phyloP scores from a whole-genome alignment of 2,113 vertebrate species.

The Himantopus leucocephalus region DNA sequence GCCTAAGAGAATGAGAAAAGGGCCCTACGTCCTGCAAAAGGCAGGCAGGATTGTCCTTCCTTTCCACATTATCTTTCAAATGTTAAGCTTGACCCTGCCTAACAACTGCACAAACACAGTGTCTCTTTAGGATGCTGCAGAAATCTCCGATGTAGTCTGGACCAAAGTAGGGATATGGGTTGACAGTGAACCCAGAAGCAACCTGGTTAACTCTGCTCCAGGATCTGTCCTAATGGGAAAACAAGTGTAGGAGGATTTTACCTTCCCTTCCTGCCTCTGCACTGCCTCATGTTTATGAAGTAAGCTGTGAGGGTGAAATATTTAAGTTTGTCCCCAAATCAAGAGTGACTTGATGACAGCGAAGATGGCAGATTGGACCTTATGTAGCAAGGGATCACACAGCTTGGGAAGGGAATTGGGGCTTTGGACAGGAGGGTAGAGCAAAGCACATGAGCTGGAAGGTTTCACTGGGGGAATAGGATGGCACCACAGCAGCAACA shows the following conservation, averaged over 20 bases:
- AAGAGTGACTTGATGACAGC: not conserved
- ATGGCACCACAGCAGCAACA: accelerated
- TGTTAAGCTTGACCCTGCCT: not conserved
- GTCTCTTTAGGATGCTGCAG: not conserved
- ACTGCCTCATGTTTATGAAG: not conserved
- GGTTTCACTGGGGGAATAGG: accelerated
- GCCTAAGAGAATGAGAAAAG: not conserved
- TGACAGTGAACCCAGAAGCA: not conserved
- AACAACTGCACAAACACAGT: not conserved
- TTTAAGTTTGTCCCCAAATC: not conserved
- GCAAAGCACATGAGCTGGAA: not conserved
- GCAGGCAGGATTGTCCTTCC: not conserved
- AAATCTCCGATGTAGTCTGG: not conserved
- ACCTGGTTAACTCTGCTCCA: not conserved
- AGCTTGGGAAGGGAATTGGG: not conserved
- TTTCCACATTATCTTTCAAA: not conserved
- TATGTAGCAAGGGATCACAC: accelerated
- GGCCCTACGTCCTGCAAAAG: accelerated
- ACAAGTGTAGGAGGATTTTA: not conserved
- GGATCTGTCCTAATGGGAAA: not conserved
- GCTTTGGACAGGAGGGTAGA: not conserved
- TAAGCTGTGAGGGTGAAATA: not conserved
- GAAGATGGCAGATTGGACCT: not conserved
- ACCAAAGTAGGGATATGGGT: not conserved
- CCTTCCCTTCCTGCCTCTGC: not conserved